phyloP scores from a whole-genome alignment of 2,113 vertebrate species.

The Caranx ignobilis region DNA sequence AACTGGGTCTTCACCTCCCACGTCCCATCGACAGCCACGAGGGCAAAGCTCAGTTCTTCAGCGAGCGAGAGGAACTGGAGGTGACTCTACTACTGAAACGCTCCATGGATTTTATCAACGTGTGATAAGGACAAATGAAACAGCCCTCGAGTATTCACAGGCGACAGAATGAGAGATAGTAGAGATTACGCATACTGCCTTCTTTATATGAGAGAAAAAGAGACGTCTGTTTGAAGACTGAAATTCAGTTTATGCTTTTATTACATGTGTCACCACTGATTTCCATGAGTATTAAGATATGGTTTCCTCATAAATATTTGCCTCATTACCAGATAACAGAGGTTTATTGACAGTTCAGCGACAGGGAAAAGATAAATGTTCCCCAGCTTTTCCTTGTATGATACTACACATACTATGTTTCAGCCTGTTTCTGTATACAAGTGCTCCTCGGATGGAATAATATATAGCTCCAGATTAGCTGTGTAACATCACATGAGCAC shows the following conservation, averaged over 20 bases:
- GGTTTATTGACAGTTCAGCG: not conserved
- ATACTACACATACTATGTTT: not conserved
- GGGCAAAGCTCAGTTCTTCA: constrained; percentile 87
- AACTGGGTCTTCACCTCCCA: constrained; percentile 91
- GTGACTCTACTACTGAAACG: constrained; percentile 88
- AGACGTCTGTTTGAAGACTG: not conserved
- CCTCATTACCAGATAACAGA: not conserved
- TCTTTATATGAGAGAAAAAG: not conserved
- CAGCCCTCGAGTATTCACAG: not conserved
- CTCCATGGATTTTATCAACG: constrained; percentile 85
- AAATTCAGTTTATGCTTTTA: not conserved
- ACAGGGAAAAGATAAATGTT: not conserved
- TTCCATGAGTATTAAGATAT: not conserved
- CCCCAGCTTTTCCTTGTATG: not conserved
- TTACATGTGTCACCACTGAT: not conserved
- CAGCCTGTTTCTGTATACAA: no score
- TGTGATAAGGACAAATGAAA: constrained; percentile 53
- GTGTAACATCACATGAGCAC: not conserved
- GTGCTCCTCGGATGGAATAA: no score
- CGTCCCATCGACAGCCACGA: constrained; percentile 85
- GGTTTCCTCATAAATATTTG: not conserved
- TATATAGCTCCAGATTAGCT: not conserved
- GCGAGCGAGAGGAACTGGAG: constrained; percentile 87
- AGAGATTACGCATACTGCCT: not conserved
- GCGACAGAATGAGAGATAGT: not conserved